These are phyloP conservation scores for Ptychobarbus kaznakovi DNA, from an alignment of 2,797 vertebrate genomes.

Conservation along the genomic window DNA sequence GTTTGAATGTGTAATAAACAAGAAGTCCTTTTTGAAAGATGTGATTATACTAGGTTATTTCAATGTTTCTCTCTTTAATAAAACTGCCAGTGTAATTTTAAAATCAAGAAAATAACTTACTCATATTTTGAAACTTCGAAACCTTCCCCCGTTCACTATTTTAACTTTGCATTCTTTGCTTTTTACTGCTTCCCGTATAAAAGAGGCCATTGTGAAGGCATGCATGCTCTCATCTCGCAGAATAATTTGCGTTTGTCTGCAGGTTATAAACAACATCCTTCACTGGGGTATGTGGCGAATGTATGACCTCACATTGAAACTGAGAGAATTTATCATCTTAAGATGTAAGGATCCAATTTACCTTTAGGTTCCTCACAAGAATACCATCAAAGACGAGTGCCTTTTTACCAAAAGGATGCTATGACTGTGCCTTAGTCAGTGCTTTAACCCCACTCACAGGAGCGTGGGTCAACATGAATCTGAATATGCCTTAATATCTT, in stretches of 20 bases:
- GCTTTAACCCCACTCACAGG: neutral
- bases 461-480: neutral
- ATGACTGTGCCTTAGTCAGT: neutral
- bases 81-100: neutral
- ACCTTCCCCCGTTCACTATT: neutral
- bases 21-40: neutral
- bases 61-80: neutral
- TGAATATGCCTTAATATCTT: neutral
- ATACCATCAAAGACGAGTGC: constrained; percentile 29
- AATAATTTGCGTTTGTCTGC: constrained; percentile 35
- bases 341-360: constrained; percentile 35
- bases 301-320: constrained; percentile 36
- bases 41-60: neutral
- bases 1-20: neutral
- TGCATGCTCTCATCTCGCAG: constrained; percentile 22
- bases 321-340: constrained; percentile 19
- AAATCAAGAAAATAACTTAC: neutral
- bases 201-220: neutral
- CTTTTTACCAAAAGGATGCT: constrained; percentile 26
- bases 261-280: constrained; percentile 39
- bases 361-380: constrained; percentile 39
- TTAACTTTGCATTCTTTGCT: neutral
- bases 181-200: neutral
- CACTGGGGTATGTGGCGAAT: neutral
- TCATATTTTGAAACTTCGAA: neutral